Conservation (phyloP, 2,888 invertebrate species). For the Drosophila maculinotata region DNA sequence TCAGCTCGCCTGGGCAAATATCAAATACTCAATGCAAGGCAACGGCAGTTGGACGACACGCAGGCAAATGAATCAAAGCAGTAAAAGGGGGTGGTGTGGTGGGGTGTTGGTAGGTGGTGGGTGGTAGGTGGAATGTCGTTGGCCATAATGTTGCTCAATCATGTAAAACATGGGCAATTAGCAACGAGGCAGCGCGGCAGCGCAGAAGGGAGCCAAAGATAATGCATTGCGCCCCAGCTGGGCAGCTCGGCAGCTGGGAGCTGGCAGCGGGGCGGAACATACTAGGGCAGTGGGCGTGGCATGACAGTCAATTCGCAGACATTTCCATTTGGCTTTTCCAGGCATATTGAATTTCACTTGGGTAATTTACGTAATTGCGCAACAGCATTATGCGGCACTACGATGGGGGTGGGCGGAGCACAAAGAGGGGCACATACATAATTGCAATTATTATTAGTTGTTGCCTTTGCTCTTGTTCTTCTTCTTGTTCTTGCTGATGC, state of each 20-base stretch:
- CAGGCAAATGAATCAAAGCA: slow-evolving; percentile 27
- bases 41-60: slow-evolving; percentile 12
- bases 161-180: slow-evolving; percentile 73
- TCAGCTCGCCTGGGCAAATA: slow-evolving; percentile 8
- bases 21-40: slow-evolving; percentile 8
- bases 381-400: slow-evolving; percentile 47
- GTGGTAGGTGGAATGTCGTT: slow-evolving; percentile 11
- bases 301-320: slow-evolving; percentile 35
- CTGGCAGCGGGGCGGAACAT: neutral
- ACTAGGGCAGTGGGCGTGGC: slow-evolving; percentile 3
- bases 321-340: slow-evolving; percentile 49
- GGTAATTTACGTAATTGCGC: slow-evolving; percentile 73
- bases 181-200: slow-evolving; percentile 33
- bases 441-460: slow-evolving; percentile 62
- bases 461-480: slow-evolving; percentile 12
- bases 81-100: neutral
- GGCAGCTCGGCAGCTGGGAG: neutral
- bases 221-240: slow-evolving; percentile 44
- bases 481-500: neutral
- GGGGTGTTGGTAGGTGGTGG: neutral
- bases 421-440: slow-evolving; percentile 32
- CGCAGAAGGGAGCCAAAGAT: slow-evolving; percentile 41
- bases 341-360: slow-evolving; percentile 74
- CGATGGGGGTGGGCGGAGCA: neutral
- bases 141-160: slow-evolving; percentile 63